Evolutionary conservation across 2,113 vertebrate genomes (phyloP).

Genomic region (Chascanopsetta lugubris): DNA sequence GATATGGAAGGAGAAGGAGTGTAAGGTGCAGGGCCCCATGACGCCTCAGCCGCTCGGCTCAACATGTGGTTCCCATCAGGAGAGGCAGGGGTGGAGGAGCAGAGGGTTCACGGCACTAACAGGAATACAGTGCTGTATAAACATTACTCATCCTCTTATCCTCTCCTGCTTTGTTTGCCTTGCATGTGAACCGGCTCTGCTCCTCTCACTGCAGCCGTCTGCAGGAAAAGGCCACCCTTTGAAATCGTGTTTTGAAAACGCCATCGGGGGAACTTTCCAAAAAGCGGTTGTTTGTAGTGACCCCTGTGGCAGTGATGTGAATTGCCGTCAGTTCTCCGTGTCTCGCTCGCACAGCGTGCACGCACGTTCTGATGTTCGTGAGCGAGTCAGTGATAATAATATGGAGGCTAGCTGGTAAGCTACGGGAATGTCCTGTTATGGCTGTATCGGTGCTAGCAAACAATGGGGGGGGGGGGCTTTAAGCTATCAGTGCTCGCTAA

Average conservation of each 20-base stretch:
- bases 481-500: too few species aligned
- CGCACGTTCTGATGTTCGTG: too few species aligned
- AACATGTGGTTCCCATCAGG: conserved; percentile 75
- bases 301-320: too few species aligned
- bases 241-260: background rate
- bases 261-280: too few species aligned
- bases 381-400: too few species aligned
- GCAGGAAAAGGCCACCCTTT: background rate
- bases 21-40: conserved; percentile 45
- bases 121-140: conserved; percentile 56
- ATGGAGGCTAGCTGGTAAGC: too few species aligned
- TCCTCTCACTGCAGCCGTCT: background rate
- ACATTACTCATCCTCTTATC: conserved; percentile 60
- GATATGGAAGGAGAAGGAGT: conserved; percentile 13
- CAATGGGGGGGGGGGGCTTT: too few species aligned
- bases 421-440: too few species aligned
- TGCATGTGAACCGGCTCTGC: conserved; percentile 35
- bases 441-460: too few species aligned
- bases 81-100: conserved; percentile 36
- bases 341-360: too few species aligned
- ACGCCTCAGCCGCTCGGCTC: conserved; percentile 17
- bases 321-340: too few species aligned
- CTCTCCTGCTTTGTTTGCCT: conserved; percentile 52
- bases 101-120: conserved; percentile 52
- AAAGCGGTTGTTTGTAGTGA: too few species aligned